Evolutionary conservation across 2,888 invertebrate genomes (phyloP).

Genomic region (Fragum whitleyi): DNA sequence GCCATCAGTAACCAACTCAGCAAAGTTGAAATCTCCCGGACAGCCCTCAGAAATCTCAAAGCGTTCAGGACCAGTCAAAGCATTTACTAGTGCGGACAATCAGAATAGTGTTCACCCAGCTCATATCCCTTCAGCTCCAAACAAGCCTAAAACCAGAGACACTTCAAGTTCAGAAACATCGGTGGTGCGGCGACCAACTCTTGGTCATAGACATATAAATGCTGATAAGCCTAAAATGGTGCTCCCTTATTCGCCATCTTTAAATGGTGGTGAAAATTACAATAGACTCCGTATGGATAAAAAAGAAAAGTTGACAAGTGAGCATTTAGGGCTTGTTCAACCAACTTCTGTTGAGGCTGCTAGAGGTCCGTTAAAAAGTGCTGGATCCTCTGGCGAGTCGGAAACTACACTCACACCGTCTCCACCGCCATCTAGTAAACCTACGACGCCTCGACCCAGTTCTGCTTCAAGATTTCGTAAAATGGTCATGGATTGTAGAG

Average conservation of each 20-base stretch:
- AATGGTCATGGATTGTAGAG: conserved; percentile 75
- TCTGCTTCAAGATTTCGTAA: conserved; percentile 77
- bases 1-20: conserved; percentile 24
- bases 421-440: conserved; percentile 59
- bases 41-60: conserved; percentile 15
- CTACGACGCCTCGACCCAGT: conserved; percentile 66
- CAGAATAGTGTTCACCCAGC: not conserved
- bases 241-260: not conserved
- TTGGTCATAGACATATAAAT: conserved; percentile 8
- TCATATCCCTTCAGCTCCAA: conserved; percentile 8
- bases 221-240: conserved; percentile 10
- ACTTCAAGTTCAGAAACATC: not conserved
- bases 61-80: conserved; percentile 65
- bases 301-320: not conserved
- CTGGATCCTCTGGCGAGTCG: conserved; percentile 3
- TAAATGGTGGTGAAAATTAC: not conserved
- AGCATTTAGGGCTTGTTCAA: conserved; percentile 14
- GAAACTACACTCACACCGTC: conserved; percentile 54
- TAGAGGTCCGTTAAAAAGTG: conserved; percentile 10
- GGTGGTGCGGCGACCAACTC: conserved; percentile 2
- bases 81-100: conserved; percentile 52
- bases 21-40: conserved; percentile 33
- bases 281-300: not conserved
- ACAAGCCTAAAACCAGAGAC: not conserved
- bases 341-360: conserved; percentile 16